These are phyloP conservation scores for Tupaia tana DNA, from an alignment of 2,113 vertebrate genomes.

Conservation along the genomic window DNA sequence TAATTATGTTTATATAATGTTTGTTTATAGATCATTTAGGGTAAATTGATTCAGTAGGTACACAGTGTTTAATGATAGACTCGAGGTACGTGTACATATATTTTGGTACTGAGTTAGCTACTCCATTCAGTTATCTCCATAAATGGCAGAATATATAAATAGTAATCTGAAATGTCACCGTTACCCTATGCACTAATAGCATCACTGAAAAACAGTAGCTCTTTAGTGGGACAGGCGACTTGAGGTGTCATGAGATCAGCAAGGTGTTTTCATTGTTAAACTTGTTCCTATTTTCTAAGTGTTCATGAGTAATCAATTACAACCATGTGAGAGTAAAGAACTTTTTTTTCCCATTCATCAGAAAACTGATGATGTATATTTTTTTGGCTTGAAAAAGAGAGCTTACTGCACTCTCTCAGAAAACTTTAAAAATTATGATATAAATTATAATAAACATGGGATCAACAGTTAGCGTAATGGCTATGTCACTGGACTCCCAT, in stretches of 20 bases:
- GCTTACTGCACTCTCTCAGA: background rate
- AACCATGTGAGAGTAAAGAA: background rate
- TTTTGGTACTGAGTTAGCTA: background rate
- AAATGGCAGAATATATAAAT: background rate
- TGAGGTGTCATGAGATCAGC: background rate
- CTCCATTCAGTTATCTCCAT: background rate
- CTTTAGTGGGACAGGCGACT: background rate
- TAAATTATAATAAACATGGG: background rate
- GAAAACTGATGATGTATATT: background rate
- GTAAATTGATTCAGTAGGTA: constrained; percentile 14
- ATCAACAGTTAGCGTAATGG: too few relatives aligned
- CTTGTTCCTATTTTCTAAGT: background rate
- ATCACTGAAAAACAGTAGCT: background rate
- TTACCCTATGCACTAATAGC: background rate
- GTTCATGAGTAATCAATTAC: background rate
- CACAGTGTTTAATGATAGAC: background rate
- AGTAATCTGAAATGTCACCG: background rate
- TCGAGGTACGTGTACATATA: constrained; percentile 8
- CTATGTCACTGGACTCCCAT: too few relatives aligned
- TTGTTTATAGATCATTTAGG: constrained; percentile 55
- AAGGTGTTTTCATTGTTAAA: background rate
- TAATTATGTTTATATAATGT: constrained; percentile 35
- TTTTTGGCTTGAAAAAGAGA: background rate
- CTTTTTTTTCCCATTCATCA: background rate
- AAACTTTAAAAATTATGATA: background rate